phyloP scores from a whole-genome alignment of 2,113 vertebrate genomes.

The Catharus bicknelli region DNA sequence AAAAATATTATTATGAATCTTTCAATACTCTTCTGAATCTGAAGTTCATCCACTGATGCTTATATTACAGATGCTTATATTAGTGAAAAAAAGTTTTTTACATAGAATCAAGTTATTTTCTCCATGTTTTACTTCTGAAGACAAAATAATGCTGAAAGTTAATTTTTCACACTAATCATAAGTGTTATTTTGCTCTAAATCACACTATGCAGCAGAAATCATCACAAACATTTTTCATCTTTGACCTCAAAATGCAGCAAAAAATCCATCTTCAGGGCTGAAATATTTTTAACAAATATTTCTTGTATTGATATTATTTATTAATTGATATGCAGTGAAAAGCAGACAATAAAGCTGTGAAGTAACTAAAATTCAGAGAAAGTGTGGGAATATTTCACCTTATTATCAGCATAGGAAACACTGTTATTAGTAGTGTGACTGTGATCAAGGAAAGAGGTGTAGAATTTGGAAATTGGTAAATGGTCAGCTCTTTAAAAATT shows the following conservation, averaged over 20 bases:
- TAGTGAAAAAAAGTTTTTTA: neutral
- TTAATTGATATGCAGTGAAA: neutral
- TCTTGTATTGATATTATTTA: neutral
- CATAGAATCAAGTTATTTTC: neutral
- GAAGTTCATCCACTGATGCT: neutral
- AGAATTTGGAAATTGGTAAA: neutral
- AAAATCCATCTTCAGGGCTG: neutral
- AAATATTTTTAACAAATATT: neutral
- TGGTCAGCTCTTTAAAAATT: neutral
- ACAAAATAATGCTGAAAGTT: neutral
- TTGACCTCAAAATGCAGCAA: neutral
- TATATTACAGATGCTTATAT: neutral
- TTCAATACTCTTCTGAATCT: neutral
- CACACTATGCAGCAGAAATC: neutral
- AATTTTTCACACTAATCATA: neutral
- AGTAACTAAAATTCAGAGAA: neutral
- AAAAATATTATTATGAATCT: neutral
- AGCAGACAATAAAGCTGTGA: neutral
- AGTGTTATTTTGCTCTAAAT: neutral
- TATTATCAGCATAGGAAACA: neutral
- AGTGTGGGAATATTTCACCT: neutral
- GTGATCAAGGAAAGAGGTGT: fast-evolving
- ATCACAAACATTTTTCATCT: fast-evolving
- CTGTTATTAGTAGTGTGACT: neutral
- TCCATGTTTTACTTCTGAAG: neutral